Base-by-base conservation (phyloP, 2,797 vertebrate species). In the Otus scops region DNA sequence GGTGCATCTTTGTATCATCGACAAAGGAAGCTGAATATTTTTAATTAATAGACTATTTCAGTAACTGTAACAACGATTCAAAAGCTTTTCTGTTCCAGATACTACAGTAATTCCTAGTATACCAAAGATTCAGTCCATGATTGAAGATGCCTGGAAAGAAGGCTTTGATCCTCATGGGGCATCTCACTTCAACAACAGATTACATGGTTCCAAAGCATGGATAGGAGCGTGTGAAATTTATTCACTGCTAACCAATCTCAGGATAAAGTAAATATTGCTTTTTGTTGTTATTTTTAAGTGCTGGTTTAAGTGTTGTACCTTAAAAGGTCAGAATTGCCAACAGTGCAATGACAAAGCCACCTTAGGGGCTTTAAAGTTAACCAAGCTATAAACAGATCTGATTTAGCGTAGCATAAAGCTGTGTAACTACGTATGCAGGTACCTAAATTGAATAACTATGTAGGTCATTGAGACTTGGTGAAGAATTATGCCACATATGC, bases 141-240 rank as follows among this genome's bases (percentile, higher is more conserved):
- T 99, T 23, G 99, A 99, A 97, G 98, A 98, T 90, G 99, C 99
- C 5, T 99, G 99, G 99, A 98, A 95, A 83, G 98, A 98, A 97
- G 99, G 99, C 13, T 98, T 99, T 96, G 99, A 99, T 97, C 99
- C 99, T 76, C 98, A 98, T 7, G 99, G 99, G 22, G 99, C 99
- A 4, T 98, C 98, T 87, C 99, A 99, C 88, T 99, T 99, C 92
- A 98, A 97, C 94, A 95, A 97, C 80, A 98, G 85, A 69, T 97
- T 99, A 83, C 98, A 98, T 74, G 99, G 98, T 88, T 99, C 99
- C 41, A 98, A 98, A 63, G 99, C 99, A 45, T 99, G 99, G 99
- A 99, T 99, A 69, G 99, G 99, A 96, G 99, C 99, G 41, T 99
- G 99, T 74, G 99, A 99, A 98, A 98, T 99, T 91, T 99, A 99